Evolutionary conservation across 2,888 invertebrate genomes (phyloP), one percentile per base, ranked within the genome.

Genomic region (Parnassius glacialis): DNA sequence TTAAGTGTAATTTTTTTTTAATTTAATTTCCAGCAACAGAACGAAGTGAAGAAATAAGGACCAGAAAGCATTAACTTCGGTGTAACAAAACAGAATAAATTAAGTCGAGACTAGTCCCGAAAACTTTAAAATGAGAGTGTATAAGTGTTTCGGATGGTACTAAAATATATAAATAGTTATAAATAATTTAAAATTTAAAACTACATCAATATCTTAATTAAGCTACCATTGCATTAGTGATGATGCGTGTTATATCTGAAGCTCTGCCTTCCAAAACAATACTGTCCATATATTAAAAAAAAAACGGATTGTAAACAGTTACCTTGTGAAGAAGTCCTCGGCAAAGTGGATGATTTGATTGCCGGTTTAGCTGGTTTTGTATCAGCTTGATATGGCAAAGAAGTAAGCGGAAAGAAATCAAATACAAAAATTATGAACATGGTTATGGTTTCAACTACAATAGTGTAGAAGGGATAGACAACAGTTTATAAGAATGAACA

Each of bases 291-390:
- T 73, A 68, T 74, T 75, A 75, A 55, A 61, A 48, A 59, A 53
- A 47, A 72, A 78, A 82, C 76, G 74, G 74, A 81, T 78, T 76
- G 75, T 74, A 83, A 83, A 81, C 73, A 78, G 69, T 95, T 96
- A 97, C 97, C 97, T 96, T 97, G 97, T 76, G 97, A 97, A 76
- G 97, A 97, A 82, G 96, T 97, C 94, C 97, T 94, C 85, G 97
- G 97, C 92, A 97, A 95, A 85, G 97, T 97, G 79, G 97, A 97
- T 85, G 97, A 97, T 94, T 97, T 98, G 93, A 98, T 97, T 90
- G 97, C 97, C 92, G 97, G 97, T 94, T 97, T 98, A 87, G 97
- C 95, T 85, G 97, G 97, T 93, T 97, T 97, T 92, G 96, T 94
- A 93, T 97, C 97, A 94, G 96, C 97, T 97, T 93, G 87, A 88